Conservation (phyloP, 1,140 invertebrate species). For the Zaprionus inermis region DNA sequence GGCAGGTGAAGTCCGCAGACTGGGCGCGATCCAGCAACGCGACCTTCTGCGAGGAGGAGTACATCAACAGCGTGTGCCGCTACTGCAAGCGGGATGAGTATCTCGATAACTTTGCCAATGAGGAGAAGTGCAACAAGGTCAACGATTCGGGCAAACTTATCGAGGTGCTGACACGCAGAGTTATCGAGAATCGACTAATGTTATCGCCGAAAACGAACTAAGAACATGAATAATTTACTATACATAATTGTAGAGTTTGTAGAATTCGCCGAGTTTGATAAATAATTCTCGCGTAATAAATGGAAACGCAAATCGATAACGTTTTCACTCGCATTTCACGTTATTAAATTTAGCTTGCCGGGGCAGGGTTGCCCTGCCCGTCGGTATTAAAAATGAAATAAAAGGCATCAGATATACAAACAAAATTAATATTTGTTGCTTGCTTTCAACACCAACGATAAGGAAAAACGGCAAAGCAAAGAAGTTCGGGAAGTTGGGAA, state of each 20-base stretch:
- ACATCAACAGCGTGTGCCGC: conserved; percentile 62
- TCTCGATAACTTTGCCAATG: conserved; percentile 64
- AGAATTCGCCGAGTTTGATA: not conserved
- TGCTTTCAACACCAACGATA: conserved; percentile 54
- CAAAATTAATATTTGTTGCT: conserved; percentile 78
- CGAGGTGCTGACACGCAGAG: conserved; percentile 53
- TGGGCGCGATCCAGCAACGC: conserved; percentile 64
- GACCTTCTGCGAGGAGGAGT: conserved; percentile 72
- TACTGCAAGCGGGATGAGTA: conserved; percentile 70
- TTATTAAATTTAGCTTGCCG: conserved; percentile 69
- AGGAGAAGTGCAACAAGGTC: conserved; percentile 66
- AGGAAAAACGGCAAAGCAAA: conserved; percentile 49
- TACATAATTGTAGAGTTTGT: conserved; percentile 1
- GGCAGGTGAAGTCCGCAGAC: conserved; percentile 32
- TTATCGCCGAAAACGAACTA: conserved; percentile 1
- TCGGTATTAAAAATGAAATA: conserved; percentile 67
- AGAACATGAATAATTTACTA: not conserved
- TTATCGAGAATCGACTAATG: conserved; percentile 49
- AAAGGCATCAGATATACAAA: conserved; percentile 67
- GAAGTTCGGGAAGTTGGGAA: conserved; percentile 5
- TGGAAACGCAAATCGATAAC: conserved; percentile 23
- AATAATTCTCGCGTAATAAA: not conserved
- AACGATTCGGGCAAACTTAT: conserved; percentile 49
- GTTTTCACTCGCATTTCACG: conserved; percentile 16
- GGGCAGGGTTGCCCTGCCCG: not conserved